Evolutionary conservation across 2,888 invertebrate genomes (phyloP).

Genomic region (Drosophila conformis): DNA sequence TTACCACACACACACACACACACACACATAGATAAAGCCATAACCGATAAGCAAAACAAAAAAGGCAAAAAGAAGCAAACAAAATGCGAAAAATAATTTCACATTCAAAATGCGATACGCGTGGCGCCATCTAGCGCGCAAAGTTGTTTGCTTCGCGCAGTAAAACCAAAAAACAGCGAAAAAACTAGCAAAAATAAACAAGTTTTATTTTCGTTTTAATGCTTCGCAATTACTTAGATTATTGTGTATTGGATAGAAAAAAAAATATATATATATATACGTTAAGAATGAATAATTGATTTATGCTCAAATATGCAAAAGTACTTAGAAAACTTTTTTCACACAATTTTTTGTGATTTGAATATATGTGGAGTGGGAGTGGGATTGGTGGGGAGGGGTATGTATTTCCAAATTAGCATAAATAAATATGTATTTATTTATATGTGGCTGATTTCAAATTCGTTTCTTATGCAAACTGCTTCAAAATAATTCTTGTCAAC

Average conservation of each 20-base stretch:
- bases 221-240: constrained; percentile 48
- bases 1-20: background rate
- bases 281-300: constrained; percentile 70
- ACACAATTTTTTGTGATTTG: constrained; percentile 51
- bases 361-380: constrained; percentile 17
- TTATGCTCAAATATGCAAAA: constrained; percentile 62
- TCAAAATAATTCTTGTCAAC: constrained; percentile 5
- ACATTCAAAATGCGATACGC: constrained; percentile 33
- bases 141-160: constrained; percentile 32
- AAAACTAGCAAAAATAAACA: constrained; percentile 14
- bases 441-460: constrained; percentile 2
- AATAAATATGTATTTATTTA: constrained; percentile 56
- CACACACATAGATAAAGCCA: background rate
- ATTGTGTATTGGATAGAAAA: constrained; percentile 7
- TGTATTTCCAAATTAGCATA: constrained; percentile 37
- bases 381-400: background rate
- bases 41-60: constrained; percentile 8
- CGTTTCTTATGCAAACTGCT: constrained; percentile 4
- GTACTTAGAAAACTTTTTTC: constrained; percentile 47
- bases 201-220: constrained; percentile 9
- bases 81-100: constrained; percentile 7
- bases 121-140: constrained; percentile 60
- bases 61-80: background rate
- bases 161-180: background rate
- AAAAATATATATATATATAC: constrained; percentile 32